Evolutionary conservation across 2,888 invertebrate species (phyloP).

Genomic region (Thereva unica): DNA sequence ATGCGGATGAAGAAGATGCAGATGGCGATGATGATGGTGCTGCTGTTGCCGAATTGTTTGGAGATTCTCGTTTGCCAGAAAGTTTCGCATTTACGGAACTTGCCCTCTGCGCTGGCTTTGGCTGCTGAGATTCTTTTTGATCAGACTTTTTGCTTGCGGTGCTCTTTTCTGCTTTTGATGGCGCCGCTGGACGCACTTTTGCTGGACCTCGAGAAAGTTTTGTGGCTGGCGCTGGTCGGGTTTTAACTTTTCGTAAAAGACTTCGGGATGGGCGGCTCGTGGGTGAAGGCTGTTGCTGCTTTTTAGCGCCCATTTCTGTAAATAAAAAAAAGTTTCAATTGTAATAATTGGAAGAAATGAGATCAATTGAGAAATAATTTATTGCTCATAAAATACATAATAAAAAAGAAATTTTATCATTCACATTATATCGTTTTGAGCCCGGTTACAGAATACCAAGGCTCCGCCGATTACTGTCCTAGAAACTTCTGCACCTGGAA

Average conservation of each 20-base stretch:
- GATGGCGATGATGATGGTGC: not conserved
- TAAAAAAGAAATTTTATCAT: too few relatives aligned
- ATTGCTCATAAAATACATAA: too few relatives aligned
- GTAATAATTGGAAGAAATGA: not conserved
- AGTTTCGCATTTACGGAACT: not conserved
- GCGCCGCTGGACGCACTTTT: constrained; percentile 5
- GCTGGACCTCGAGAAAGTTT: constrained; percentile 13
- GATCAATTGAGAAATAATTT: too few relatives aligned
- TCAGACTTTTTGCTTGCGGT: constrained; percentile 19
- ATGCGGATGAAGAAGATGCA: not conserved
- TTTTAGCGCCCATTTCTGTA: constrained; percentile 41
- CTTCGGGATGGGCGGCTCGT: constrained; percentile 19
- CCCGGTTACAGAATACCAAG: too few relatives aligned
- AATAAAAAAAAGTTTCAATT: constrained; percentile 18
- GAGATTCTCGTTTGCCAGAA: not conserved
- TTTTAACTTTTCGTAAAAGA: constrained; percentile 29
- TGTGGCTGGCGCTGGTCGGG: constrained; percentile 13
- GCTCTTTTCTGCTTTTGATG: constrained; percentile 20
- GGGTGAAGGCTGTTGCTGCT: constrained; percentile 11
- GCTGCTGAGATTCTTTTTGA: constrained; percentile 15
- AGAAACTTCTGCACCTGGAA: too few relatives aligned
- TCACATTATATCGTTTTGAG: too few relatives aligned
- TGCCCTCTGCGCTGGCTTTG: constrained; percentile 7
- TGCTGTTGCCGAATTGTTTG: constrained; percentile 11
- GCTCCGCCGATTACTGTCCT: too few relatives aligned